Percentiles rank a stretch among this genome's conserved stretches.
Evolutionary conservation across 1,140 invertebrate genomes (phyloP).

Genomic region (Myzus persicae): DNA sequence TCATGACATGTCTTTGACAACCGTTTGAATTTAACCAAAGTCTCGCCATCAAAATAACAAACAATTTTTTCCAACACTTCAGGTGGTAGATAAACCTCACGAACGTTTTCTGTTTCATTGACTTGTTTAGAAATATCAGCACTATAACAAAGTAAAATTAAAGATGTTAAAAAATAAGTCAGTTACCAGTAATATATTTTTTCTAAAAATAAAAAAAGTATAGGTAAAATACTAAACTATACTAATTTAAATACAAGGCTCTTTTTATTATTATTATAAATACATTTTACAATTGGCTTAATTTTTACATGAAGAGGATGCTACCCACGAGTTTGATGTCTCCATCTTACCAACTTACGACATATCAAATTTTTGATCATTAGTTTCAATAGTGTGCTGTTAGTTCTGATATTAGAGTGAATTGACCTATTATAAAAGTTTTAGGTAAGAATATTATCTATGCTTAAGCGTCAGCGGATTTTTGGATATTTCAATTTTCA

Average conservation of each 20-base stretch:
- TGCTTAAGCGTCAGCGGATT: too few species aligned
- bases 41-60: constrained; percentile 8
- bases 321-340: too few species aligned
- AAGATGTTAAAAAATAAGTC: neutral
- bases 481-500: too few species aligned
- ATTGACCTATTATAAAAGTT: too few species aligned
- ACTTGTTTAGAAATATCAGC: neutral
- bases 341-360: too few species aligned
- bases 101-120: neutral
- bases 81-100: constrained; percentile 15
- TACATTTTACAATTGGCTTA: neutral
- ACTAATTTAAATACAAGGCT: neutral
- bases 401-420: too few species aligned
- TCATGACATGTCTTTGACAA: neutral
- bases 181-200: neutral
- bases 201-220: neutral
- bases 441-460: too few species aligned
- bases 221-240: neutral
- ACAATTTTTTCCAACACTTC: constrained; percentile 44
- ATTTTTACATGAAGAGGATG: neutral
- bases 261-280: neutral
- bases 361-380: too few species aligned
- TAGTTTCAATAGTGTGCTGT: too few species aligned
- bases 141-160: constrained; percentile 2
- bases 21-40: constrained; percentile 25